Base-by-base conservation (phyloP, 2,888 invertebrate species). In the Girardia tigrina region DNA sequence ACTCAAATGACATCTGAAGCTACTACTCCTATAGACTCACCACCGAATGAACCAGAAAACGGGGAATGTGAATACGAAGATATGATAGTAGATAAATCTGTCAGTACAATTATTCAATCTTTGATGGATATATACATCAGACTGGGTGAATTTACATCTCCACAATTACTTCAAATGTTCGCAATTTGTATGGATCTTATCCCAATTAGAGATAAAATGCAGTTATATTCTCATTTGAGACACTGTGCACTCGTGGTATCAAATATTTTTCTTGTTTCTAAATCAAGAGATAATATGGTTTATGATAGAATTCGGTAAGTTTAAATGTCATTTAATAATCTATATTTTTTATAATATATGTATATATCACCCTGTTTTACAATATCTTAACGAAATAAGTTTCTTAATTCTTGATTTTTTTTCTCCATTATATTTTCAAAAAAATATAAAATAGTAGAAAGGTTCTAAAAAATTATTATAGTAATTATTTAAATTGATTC, bases 1-100 rank as follows among this genome's bases (percentile, higher is more conserved):
- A 56, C 56, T 20, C 56, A 56, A 23, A 56, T 56, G 56, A 56
- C 56, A 56, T 56, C 56, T 6, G 56, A 56, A 56, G 23, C 56
- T n/a, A 56, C 56, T 20, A 56, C 56, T 56, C 56, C 56, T 20
- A 56, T 56, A 12, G 56, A 56, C 23, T 56, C 56, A 12, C 56
- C 56, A 20, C n/a, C n/a, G 8, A 56, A 56, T 56, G 56, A 56
- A 56, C 56, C 56, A 2, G 56, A 56, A 12, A 56, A 56, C 23
- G n/a, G 56, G n/a, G 56, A 56, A 16, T 8, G 20, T 20, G 56
- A 56, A 56, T 2, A 56, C 2, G 56, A 56, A 56, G 56, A 23
- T n/a, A 56, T 16, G n/a, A 56, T 56, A 6, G 56, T 23, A 20
- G 56, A 56, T 16, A 56, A 56, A 56, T n/a, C 56, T 8, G 56